Percentiles rank a stretch among this genome's conserved stretches.
phyloP scores from a whole-genome alignment of 2,797 vertebrate species.

The Sylvia borin region DNA sequence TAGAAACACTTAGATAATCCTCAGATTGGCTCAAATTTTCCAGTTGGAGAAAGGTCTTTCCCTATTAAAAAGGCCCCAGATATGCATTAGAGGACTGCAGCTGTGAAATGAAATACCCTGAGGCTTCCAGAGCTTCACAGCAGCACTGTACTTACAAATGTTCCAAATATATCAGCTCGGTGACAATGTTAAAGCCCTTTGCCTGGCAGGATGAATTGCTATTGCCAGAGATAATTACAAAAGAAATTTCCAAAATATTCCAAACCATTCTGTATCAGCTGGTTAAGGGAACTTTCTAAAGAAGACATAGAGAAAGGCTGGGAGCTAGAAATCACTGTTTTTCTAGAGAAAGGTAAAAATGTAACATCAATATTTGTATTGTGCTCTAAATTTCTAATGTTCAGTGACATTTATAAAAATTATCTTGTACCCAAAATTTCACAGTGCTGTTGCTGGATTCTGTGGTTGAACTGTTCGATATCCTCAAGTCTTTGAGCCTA shows the following conservation, averaged over 20 bases:
- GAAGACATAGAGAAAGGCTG: background rate
- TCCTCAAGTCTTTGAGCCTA: background rate
- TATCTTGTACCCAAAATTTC: background rate
- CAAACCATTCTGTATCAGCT: background rate
- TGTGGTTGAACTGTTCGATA: background rate
- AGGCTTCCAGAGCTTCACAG: background rate
- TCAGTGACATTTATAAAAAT: background rate
- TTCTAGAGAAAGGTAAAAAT: background rate
- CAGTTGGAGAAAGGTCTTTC: background rate
- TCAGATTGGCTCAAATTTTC: conserved; percentile 9
- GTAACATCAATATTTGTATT: background rate
- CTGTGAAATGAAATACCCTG: background rate
- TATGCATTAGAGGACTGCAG: background rate
- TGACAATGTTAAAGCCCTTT: background rate
- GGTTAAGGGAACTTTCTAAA: background rate
- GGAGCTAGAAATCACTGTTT: background rate
- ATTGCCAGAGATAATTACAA: background rate
- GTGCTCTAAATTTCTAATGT: background rate
- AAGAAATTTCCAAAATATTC: background rate
- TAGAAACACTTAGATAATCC: conserved; percentile 28
- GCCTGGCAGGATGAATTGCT: background rate
- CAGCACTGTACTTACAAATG: background rate
- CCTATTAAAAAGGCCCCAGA: background rate
- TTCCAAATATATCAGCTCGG: background rate
- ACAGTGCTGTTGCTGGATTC: background rate